Base-by-base conservation (phyloP, 2,113 vertebrate genomes). In the Salvelinus namaycush region DNA sequence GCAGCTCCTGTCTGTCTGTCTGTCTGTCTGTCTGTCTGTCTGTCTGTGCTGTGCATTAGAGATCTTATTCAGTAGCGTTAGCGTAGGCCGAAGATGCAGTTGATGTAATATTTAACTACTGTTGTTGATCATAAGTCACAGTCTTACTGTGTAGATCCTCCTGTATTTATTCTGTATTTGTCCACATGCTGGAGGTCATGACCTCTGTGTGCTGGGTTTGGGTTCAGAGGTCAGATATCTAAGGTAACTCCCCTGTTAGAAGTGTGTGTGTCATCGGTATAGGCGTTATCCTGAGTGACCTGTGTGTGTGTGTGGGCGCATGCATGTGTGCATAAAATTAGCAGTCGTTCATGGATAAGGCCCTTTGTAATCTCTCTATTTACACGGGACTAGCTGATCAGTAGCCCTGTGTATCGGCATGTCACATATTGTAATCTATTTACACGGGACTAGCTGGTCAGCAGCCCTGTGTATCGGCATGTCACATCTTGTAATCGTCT, bases 241-340 rank as follows among this genome's bases (percentile, higher is more conserved):
- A 57, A 57, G 54, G 13, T 16, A 13, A 1, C 18, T 57, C 54
- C 3, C 18, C 5, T 13, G 54, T 14, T 57, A 57, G 51, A 57
- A 57, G 13, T 57, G 54, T 16, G 51, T 16, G 54, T 57, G 54
- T 13, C 54, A 57, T 1, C 54, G 16, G 54, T 57, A 57, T 13
- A 20, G 14, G 14, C 51, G 1, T 57, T 9, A 39, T 39, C 8
- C 39, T 9, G 7, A 39, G 54, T 57, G 13, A 60, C 22, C 29
- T 34, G 39, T 27, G 62, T 48, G 34, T 67, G 62, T 67, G 73
- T 75, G 62, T 75, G 73, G 66, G 64, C 26, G 73, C 48, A 34
- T 66, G 73, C 24, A 6, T 48, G 60, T 20, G 48, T 20, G 65
- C 6, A 4, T 51, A 51, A 34, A 34, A 6, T 34, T 34, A 14